Evolutionary conservation across 2,113 vertebrate species (phyloP).

Genomic region (Elephas maximus): DNA sequence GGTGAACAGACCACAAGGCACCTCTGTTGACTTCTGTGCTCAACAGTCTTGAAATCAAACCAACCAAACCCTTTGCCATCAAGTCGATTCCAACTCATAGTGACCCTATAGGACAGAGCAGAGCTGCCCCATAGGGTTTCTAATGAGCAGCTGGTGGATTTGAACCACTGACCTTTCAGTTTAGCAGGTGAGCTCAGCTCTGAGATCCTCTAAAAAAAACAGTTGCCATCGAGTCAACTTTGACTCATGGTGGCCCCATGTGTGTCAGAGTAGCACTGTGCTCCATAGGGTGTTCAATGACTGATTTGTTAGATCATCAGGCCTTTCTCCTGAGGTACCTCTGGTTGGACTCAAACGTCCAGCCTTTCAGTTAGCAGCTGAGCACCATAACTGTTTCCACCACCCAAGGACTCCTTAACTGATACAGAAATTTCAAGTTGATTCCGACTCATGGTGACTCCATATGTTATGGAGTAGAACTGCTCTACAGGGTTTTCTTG

Average conservation of each 20-base stretch:
- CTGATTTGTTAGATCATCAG: not conserved
- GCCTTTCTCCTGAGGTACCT: too few relatives aligned
- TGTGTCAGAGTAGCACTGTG: not conserved
- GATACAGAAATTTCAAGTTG: not conserved
- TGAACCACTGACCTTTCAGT: too few relatives aligned
- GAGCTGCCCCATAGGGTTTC: too few relatives aligned
- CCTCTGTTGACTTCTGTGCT: not conserved
- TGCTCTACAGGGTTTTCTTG: not conserved
- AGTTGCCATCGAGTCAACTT: too few relatives aligned
- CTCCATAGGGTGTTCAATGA: not conserved
- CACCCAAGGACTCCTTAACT: not conserved
- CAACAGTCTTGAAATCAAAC: not conserved
- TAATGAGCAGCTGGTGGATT: too few relatives aligned
- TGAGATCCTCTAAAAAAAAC: too few relatives aligned
- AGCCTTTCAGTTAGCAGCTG: not conserved
- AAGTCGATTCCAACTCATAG: too few relatives aligned
- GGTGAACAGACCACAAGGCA: not conserved
- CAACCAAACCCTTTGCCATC: too few relatives aligned
- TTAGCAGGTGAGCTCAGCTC: too few relatives aligned
- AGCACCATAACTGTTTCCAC: not conserved
- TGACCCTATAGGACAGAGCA: too few relatives aligned
- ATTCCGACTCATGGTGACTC: not conserved
- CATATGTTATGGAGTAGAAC: not conserved
- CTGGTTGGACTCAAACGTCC: too few relatives aligned
- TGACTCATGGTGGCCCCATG: too few relatives aligned